Conservation (phyloP, 2,797 vertebrate species). For the Lemur catta region DNA sequence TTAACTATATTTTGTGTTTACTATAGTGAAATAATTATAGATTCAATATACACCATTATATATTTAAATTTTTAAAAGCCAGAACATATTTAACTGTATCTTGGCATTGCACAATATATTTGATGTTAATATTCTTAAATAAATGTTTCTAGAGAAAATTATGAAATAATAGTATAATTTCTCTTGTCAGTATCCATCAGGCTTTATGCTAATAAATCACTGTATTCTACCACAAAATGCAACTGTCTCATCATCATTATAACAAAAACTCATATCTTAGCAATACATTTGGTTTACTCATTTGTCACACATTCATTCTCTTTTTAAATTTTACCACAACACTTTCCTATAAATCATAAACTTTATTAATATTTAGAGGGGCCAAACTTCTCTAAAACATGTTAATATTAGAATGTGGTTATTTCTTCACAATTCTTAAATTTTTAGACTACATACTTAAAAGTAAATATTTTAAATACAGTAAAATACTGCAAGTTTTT, state of each 20-base stretch:
- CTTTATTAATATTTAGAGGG: neutral
- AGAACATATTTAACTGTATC: conserved; percentile 4
- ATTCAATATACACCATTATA: neutral
- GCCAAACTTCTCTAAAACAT: neutral
- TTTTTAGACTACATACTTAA: neutral
- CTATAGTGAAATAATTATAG: neutral
- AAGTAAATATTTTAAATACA: too few relatives aligned
- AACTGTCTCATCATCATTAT: neutral
- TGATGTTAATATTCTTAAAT: conserved; percentile 18
- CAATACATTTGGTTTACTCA: neutral
- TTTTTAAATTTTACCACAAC: conserved; percentile 19
- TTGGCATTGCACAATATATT: neutral
- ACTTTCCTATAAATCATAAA: neutral
- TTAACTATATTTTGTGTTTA: conserved; percentile 36
- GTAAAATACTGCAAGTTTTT: too few relatives aligned
- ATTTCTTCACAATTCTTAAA: neutral
- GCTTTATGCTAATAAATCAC: neutral
- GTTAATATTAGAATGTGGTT: neutral
- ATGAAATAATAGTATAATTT: neutral
- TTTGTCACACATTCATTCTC: neutral
- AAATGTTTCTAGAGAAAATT: conserved; percentile 34
- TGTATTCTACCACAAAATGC: neutral
- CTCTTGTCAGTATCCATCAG: neutral
- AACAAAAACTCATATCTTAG: neutral
- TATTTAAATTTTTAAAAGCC: conserved; percentile 20